Percentiles rank a stretch among this genome's conserved stretches.
Evolutionary conservation across 1,140 invertebrate genomes (phyloP).

Genomic region (Drosophila oshimai): DNA sequence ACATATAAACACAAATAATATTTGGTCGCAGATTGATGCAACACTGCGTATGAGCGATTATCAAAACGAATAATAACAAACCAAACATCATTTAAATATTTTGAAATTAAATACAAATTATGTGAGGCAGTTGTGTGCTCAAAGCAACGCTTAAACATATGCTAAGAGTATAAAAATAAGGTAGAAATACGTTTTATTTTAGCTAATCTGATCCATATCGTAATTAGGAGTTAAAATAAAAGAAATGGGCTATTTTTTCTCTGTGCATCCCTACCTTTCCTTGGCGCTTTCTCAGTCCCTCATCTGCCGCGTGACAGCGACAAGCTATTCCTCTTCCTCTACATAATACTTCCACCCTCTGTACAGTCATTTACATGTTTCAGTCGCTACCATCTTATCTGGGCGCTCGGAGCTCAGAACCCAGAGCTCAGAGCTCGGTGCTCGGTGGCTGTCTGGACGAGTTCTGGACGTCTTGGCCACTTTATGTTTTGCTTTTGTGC

Average conservation of each 20-base stretch:
- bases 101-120: too few species aligned
- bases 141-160: too few species aligned
- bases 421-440: too few species aligned
- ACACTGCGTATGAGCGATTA: too few species aligned
- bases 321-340: slow-evolving; percentile 13
- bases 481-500: slow-evolving; percentile 71
- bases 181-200: too few species aligned
- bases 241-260: background rate
- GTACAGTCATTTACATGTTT: slow-evolving; percentile 69
- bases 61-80: too few species aligned
- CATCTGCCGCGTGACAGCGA: slow-evolving; percentile 30
- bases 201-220: background rate
- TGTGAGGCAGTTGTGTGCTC: too few species aligned
- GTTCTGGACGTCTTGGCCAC: slow-evolving; percentile 50
- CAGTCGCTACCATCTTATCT: slow-evolving; percentile 42
- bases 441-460: slow-evolving; percentile 38
- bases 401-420: too few species aligned
- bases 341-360: background rate
- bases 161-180: too few species aligned
- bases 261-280: slow-evolving; percentile 13
- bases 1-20: too few species aligned
- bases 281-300: background rate
- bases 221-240: background rate
- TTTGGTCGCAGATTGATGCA: too few species aligned
- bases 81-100: too few species aligned